phyloP scores from a whole-genome alignment of 2,113 vertebrate species.

The Amia ocellicauda region DNA sequence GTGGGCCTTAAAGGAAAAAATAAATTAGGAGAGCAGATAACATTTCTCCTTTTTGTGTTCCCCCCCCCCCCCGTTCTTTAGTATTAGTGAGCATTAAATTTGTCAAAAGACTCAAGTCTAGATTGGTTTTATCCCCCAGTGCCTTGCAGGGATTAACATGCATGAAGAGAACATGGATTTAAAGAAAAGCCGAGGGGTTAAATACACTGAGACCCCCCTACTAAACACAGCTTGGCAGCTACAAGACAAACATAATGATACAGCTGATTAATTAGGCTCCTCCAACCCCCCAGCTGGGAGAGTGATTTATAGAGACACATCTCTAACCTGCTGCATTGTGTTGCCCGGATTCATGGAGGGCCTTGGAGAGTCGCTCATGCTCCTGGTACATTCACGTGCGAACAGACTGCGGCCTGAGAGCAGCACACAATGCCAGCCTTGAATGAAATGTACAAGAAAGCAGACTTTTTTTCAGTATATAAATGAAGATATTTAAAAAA shows the following conservation, averaged over 20 bases:
- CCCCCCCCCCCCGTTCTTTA: too few relatives aligned
- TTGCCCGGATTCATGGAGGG: conserved; percentile 77
- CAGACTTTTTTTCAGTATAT: conserved; percentile 4
- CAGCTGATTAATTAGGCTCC: conserved; percentile 80
- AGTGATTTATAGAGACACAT: conserved; percentile 80
- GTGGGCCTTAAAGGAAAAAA: not conserved
- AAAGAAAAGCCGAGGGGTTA: conserved; percentile 66
- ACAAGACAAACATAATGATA: conserved; percentile 83
- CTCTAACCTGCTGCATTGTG: conserved; percentile 76
- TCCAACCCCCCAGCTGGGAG: conserved; percentile 73
- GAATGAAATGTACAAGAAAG: conserved; percentile 47
- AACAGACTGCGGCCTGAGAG: conserved; percentile 70
- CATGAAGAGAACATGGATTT: conserved; percentile 26
- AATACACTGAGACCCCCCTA: conserved; percentile 68
- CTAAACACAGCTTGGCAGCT: conserved; percentile 75
- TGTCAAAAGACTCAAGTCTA: conserved; percentile 18
- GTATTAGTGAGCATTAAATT: conserved; percentile 11
- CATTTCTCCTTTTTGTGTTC: conserved; percentile 6
- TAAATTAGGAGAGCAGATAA: not conserved
- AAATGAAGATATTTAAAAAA: not conserved
- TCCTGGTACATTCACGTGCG: conserved; percentile 63
- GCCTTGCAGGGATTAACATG: conserved; percentile 26
- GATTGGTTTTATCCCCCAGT: conserved; percentile 24
- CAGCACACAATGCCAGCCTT: conserved; percentile 77
- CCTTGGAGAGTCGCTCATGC: conserved; percentile 55